phyloP scores from a whole-genome alignment of 2,113 vertebrate genomes.

The Peromyscus californicus region DNA sequence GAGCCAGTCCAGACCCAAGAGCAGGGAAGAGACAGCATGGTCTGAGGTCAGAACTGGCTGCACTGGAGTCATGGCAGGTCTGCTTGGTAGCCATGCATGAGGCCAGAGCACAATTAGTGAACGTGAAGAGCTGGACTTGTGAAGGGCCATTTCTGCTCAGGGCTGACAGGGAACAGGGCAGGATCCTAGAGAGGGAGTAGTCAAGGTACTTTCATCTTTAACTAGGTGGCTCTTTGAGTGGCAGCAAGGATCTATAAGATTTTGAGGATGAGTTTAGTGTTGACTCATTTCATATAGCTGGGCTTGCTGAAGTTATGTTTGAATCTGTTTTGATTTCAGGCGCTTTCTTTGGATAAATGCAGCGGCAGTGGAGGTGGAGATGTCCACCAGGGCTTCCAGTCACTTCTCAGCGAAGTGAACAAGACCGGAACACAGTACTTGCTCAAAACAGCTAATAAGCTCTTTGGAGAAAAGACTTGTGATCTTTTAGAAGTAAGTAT shows the following conservation, averaged over 20 bases:
- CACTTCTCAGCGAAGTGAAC: conserved; percentile 90
- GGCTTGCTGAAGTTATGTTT: neutral
- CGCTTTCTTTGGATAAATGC: conserved; percentile 87
- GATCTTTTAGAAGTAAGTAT: conserved; percentile 91
- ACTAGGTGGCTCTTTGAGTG: neutral
- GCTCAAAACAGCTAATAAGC: conserved; percentile 93
- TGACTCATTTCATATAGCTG: neutral
- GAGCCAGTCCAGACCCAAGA: too few species aligned
- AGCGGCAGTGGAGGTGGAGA: conserved; percentile 68
- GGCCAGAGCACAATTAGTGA: neutral
- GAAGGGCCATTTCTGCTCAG: neutral
- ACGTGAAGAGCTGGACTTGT: too few species aligned
- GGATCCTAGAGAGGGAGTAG: neutral
- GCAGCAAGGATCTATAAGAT: too few species aligned
- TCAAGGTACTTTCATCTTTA: neutral
- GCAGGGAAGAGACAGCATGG: neutral
- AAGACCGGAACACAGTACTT: conserved; percentile 89
- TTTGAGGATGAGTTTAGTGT: neutral
- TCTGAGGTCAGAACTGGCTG: neutral
- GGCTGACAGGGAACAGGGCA: neutral
- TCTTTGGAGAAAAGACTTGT: conserved; percentile 92
- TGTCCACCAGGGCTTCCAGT: conserved; percentile 89
- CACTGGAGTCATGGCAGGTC: neutral
- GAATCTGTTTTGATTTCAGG: conserved; percentile 84
- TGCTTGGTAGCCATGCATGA: neutral